phyloP scores from a whole-genome alignment of 2,888 invertebrate species.

The Allacma fusca region DNA sequence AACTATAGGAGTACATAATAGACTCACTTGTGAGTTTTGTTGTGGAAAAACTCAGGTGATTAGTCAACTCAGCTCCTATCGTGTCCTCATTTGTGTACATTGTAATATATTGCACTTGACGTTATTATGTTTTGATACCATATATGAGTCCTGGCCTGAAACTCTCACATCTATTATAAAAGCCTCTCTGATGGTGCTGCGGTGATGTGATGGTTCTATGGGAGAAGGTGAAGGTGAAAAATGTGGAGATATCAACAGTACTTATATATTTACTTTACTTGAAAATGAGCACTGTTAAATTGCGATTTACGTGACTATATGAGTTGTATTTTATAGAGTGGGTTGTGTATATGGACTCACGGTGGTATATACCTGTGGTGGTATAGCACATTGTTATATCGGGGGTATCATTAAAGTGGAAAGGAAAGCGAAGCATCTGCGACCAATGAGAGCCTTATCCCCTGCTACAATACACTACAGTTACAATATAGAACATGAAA shows the following conservation, averaged over 20 bases:
- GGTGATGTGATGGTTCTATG: not conserved
- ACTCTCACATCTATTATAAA: not conserved
- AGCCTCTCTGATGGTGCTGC: not conserved
- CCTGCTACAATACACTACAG: not conserved
- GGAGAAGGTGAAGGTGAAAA: constrained; percentile 25
- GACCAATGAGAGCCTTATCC: constrained; percentile 12
- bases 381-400: too few relatives aligned
- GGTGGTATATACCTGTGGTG: not conserved
- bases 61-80: too few relatives aligned
- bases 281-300: constrained; percentile 5
- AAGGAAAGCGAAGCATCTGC: constrained; percentile 4
- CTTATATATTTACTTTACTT: not conserved
- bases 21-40: too few relatives aligned
- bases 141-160: too few relatives aligned
- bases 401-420: not conserved
- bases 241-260: not conserved
- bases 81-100: too few relatives aligned
- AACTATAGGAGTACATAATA: too few relatives aligned
- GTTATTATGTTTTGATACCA: too few relatives aligned
- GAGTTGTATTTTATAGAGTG: too few relatives aligned
- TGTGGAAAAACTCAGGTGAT: too few relatives aligned
- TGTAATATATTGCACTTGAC: too few relatives aligned
- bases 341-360: not conserved
- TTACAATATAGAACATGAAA: not conserved
- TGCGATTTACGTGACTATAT: not conserved